Percentiles rank a stretch among this genome's conserved stretches.
phyloP scores from a whole-genome alignment of 2,113 vertebrate species.

The Panurus biarmicus region DNA sequence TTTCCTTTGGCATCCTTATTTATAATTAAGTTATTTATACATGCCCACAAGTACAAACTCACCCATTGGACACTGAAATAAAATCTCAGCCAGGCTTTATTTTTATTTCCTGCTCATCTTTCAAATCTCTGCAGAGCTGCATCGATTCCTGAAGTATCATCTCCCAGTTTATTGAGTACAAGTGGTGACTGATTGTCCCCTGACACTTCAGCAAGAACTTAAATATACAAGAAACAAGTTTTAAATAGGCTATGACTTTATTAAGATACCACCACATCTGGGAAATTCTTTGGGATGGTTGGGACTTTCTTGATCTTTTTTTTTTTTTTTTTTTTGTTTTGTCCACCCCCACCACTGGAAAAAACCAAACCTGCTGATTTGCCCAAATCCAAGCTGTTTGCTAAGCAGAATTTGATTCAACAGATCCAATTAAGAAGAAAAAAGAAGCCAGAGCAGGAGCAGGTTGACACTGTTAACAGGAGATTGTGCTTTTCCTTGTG shows the following conservation, averaged over 20 bases:
- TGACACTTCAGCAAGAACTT: not conserved
- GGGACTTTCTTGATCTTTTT: not conserved
- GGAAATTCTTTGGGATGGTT: not conserved
- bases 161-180: not conserved
- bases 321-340: too few relatives aligned
- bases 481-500: slow-evolving; percentile 23
- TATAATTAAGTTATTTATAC: not conserved
- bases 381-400: not conserved
- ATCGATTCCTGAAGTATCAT: slow-evolving; percentile 1
- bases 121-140: slow-evolving; percentile 2
- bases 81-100: not conserved
- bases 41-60: not conserved
- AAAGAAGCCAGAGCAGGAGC: not conserved
- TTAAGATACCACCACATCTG: not conserved
- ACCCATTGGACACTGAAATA: not conserved
- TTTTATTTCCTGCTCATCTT: slow-evolving; percentile 39
- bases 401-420: slow-evolving; percentile 5
- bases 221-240: not conserved
- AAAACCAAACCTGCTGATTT: slow-evolving; percentile 12
- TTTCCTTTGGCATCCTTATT: not conserved
- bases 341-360: not conserved
- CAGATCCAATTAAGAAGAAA: slow-evolving; percentile 19
- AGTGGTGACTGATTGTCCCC: slow-evolving; percentile 13
- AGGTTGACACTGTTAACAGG: slow-evolving; percentile 15
- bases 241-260: not conserved